These are phyloP conservation scores for Narcine bancroftii DNA, from an alignment of 2,113 vertebrate genomes.

Conservation along the genomic window DNA sequence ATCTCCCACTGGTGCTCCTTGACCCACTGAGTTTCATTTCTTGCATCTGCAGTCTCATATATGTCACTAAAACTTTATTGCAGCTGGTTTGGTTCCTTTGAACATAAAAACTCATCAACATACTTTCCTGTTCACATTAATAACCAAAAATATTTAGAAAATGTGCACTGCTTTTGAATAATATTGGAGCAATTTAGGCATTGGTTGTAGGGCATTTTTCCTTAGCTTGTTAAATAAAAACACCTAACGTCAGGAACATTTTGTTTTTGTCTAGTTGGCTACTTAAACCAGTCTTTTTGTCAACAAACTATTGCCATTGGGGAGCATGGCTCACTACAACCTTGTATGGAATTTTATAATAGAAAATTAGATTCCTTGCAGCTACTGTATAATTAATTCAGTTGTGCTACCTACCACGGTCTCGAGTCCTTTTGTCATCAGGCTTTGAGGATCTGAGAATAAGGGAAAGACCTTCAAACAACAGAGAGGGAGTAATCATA, in stretches of 20 bases:
- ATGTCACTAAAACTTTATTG: not conserved
- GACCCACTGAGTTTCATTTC: too few species aligned
- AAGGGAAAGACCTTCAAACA: too few species aligned
- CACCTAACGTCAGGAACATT: not conserved
- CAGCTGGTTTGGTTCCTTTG: not conserved
- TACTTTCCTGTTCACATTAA: not conserved
- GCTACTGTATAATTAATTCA: not conserved
- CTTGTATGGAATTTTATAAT: not conserved
- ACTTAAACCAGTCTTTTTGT: not conserved
- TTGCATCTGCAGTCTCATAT: too few species aligned
- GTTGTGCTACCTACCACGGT: too few species aligned
- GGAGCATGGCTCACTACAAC: not conserved
- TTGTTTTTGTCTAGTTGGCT: not conserved
- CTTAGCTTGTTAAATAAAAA: not conserved
- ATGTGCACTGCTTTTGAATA: not conserved
- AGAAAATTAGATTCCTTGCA: not conserved
- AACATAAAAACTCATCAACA: not conserved
- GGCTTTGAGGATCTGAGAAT: too few species aligned
- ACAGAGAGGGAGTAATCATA: too few species aligned
- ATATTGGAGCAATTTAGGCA: not conserved
- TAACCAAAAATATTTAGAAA: not conserved
- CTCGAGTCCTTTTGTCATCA: too few species aligned
- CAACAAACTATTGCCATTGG: not conserved
- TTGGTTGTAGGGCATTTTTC: not conserved
- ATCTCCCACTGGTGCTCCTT: too few species aligned